Evolutionary conservation across 2,888 invertebrate species (phyloP), one percentile per base, ranked within the genome.

Genomic region (Catocala fraxini): DNA sequence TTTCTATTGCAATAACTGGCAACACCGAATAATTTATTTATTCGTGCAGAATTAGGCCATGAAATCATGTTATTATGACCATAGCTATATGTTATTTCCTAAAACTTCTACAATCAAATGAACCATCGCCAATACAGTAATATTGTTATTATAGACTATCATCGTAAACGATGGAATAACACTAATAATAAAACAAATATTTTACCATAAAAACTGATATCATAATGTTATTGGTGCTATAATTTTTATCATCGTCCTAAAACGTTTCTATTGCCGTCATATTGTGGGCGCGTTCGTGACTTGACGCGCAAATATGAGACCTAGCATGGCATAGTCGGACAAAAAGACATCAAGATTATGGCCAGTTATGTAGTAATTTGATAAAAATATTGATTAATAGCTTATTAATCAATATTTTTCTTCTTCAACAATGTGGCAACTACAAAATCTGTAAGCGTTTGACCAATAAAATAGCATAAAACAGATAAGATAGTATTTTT

Each of bases 281-380:
- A 75, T 59, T 34, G 35, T 61, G 55, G 48, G 55, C 48, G 42
- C 25, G 42, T 58, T n/a, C 72, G 73, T 75, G 73, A 73, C 75
- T 71, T 48, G 61, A 43, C 25, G 48, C 7, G 56, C 65, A 71
- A 71, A 58, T 53, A 43, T 52, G 6, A 33, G 46, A 51, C 34
- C 34, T 51, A 51, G 15, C 33, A 34, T 25, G 35, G 7, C 9
- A 39, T 6, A 7, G 6, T 7, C 0, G 0, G 35, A 39, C 9
- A 7, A 9, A 7, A 6, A 6, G 6, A 35, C 4, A 7, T 35
- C 35, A 6, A 4, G 4, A 5, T 0, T 35, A 5, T 35, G 35
- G n/a, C n/a, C n/a, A n/a, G n/a, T n/a, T n/a, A n/a, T n/a, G n/a
- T n/a, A n/a, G n/a, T n/a, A n/a, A n/a, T n/a, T n/a, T n/a, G n/a